Base-by-base conservation (phyloP, 2,888 invertebrate species). In the Cecidostiba fungosa region DNA sequence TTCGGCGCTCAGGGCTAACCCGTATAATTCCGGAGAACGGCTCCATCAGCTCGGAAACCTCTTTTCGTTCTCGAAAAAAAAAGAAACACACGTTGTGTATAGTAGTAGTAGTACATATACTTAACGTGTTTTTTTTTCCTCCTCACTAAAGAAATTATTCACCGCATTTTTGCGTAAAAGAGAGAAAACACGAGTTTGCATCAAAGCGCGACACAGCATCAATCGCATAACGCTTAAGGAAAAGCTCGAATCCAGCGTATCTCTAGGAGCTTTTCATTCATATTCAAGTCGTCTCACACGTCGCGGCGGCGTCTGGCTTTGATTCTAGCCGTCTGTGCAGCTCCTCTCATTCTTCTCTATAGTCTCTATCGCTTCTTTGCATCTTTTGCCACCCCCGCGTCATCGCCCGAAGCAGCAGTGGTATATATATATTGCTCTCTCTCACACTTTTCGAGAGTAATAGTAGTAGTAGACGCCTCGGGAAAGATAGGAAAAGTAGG, bases 11-110 rank as follows among this genome's bases (percentile, higher is more conserved):
- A 90, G 90, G 66, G 73, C 50, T 79, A 66, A 90, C 90, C 90
- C 89, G 90, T 91, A 91, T 92, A 91, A 92, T 92, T 91, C 89
- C 89, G 89, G 76, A 36, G 69, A 76, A 83, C 72, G 36, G 54
- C 83, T 84, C 62, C 72, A 90, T 91, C 91, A 90, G 90, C 87
- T 89, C 87, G 89, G 87, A 79, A 86, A 89, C 88, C 88, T 88
- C 88, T 88, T 87, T 88, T 88, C 87, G 29, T 36, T n/a, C 47
- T 73, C 23, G 66, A 19, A n/a, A 23, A 23, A 54, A 4, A 54
- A 54, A 54, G 16, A 6, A 19, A 14, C 5, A 32, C 32, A 32
- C 32, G 32, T 32, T 32, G 32, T 3, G 32, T 32, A n/a, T n/a
- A n/a, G n/a, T n/a, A n/a, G n/a, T n/a, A n/a, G n/a, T n/a, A n/a